Conservation (phyloP, 2,888 invertebrate genomes). For the Teleiodes luculella region DNA sequence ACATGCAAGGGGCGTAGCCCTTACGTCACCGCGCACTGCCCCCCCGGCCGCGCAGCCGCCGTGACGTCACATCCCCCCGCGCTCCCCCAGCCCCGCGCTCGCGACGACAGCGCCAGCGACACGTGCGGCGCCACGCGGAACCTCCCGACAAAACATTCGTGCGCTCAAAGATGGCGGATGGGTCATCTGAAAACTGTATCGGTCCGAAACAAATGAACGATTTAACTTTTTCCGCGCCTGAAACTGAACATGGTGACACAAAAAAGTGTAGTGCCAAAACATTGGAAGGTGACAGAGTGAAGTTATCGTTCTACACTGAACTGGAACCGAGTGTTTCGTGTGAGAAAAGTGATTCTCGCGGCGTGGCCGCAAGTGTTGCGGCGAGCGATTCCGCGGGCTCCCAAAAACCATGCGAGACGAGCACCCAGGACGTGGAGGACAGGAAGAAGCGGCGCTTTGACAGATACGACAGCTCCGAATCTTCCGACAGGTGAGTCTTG, state of each 20-base stretch:
- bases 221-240: constrained; percentile 75
- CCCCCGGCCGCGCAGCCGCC: constrained; percentile 70
- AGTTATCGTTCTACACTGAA: constrained; percentile 72
- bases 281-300: constrained; percentile 59
- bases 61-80: constrained; percentile 70
- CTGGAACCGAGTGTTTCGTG: constrained; percentile 73
- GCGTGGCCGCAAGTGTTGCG: constrained; percentile 61
- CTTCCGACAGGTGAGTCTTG: constrained; percentile 90
- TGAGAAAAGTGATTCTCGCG: constrained; percentile 75
- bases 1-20: constrained; percentile 76
- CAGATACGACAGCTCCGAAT: constrained; percentile 95
- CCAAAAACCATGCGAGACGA: constrained; percentile 59
- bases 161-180: constrained; percentile 91
- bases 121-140: constrained; percentile 51
- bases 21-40: constrained; percentile 73
- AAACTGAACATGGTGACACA: constrained; percentile 70
- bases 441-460: constrained; percentile 92
- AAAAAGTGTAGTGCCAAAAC: constrained; percentile 76
- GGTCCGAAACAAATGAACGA: constrained; percentile 78
- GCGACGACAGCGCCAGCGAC: constrained; percentile 61
- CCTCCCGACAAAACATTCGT: constrained; percentile 78
- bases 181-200: constrained; percentile 82
- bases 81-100: constrained; percentile 42
- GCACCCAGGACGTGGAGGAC: constrained; percentile 71
- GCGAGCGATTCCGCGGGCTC: constrained; percentile 54